A percentile compares a stretch with the other conserved stretches of the same genome.
phyloP scores from a whole-genome alignment of 2,888 invertebrate genomes.

The Drosophila pegasa region DNA sequence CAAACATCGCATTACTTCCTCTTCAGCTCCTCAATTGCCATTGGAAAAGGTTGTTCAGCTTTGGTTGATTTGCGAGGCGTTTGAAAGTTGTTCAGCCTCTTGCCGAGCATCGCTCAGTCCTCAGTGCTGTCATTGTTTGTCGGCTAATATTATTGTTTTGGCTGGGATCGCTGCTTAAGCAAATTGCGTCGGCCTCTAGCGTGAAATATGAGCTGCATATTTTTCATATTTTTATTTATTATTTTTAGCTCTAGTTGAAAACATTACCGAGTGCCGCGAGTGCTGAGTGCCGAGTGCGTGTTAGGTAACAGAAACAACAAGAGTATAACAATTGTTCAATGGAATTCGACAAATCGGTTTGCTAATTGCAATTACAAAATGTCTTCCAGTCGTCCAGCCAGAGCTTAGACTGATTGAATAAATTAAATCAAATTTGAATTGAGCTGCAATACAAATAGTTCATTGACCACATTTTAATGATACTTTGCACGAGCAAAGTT shows the following conservation, averaged over 20 bases:
- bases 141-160: conserved; percentile 58
- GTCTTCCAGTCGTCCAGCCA: not conserved
- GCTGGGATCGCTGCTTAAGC: conserved; percentile 37
- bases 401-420: not conserved
- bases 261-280: conserved; percentile 39
- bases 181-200: conserved; percentile 38
- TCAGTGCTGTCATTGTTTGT: conserved; percentile 51
- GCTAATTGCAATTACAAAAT: not conserved
- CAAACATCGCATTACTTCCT: not conserved
- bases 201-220: conserved; percentile 65
- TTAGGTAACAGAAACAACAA: conserved; percentile 48
- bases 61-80: conserved; percentile 8
- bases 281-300: too few species aligned
- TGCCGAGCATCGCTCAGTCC: not conserved
- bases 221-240: conserved; percentile 32
- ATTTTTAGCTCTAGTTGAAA: conserved; percentile 50
- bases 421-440: not conserved
- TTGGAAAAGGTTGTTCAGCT: not conserved
- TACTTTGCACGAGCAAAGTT: too few species aligned
- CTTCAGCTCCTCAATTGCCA: not conserved
- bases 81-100: not conserved
- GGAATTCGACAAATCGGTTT: conserved; percentile 13
- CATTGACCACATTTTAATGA: conserved; percentile 8
- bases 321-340: conserved; percentile 24
- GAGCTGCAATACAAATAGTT: conserved; percentile 2